A percentile compares a stretch with the other conserved stretches of the same genome.
These are phyloP conservation scores for Glaucopsyche alexis DNA, from an alignment of 2,888 invertebrate genomes.

Conservation along the genomic window DNA sequence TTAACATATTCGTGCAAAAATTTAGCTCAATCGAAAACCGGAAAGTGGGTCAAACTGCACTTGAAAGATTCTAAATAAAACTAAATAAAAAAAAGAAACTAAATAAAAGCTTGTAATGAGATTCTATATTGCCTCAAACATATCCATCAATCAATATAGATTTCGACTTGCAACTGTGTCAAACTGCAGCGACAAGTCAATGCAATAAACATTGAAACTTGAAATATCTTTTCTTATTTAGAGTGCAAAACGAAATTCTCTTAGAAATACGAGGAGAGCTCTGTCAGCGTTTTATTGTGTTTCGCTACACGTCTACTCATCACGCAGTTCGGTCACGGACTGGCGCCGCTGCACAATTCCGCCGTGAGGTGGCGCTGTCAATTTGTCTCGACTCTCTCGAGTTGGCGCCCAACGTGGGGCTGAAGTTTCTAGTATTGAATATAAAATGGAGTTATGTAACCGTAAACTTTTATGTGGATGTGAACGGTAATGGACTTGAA, in stretches of 20 bases:
- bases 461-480: slow-evolving; percentile 11
- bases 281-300: slow-evolving; percentile 45
- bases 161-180: neutral
- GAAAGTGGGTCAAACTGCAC: too few relatives aligned
- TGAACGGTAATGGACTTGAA: slow-evolving; percentile 6
- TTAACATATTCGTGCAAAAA: too few relatives aligned
- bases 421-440: slow-evolving; percentile 35
- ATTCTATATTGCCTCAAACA: too few relatives aligned
- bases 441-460: slow-evolving; percentile 29
- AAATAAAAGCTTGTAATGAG: too few relatives aligned
- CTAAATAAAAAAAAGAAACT: too few relatives aligned
- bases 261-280: slow-evolving; percentile 19
- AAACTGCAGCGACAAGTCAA: slow-evolving; percentile 8
- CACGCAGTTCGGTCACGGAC: slow-evolving; percentile 64
- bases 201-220: slow-evolving; percentile 11
- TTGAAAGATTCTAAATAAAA: too few relatives aligned
- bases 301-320: slow-evolving; percentile 58
- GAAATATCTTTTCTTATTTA: slow-evolving; percentile 26
- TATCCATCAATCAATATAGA: neutral
- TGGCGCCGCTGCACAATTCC: slow-evolving; percentile 46
- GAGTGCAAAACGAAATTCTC: slow-evolving; percentile 26
- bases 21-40: too few relatives aligned
- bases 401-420: slow-evolving; percentile 62
- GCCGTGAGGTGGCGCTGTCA: slow-evolving; percentile 67
- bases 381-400: slow-evolving; percentile 52